Conservation (phyloP, 2,797 vertebrate species). For the Micropoecilia bifurca region DNA sequence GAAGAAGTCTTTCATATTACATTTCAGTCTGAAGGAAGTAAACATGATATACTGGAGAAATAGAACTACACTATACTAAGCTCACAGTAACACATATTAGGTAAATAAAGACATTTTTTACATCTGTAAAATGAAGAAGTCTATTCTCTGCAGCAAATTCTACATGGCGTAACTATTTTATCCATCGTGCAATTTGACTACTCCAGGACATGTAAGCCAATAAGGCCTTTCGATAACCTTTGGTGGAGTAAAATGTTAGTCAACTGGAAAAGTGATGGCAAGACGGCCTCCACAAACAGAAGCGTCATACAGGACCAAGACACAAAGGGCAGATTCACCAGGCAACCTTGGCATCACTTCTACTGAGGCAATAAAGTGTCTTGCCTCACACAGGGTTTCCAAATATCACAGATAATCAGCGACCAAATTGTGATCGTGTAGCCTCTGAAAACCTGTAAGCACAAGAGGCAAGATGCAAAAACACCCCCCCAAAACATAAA, state of each 20-base stretch:
- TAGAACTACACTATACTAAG: neutral
- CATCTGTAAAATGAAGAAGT: neutral
- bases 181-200: neutral
- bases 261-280: neutral
- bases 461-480: neutral
- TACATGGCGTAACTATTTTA: neutral
- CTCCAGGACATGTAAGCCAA: neutral
- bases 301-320: neutral
- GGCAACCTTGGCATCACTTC: neutral
- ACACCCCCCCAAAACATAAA: too few species aligned
- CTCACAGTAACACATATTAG: neutral
- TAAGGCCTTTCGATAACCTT: neutral
- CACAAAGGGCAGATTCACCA: neutral
- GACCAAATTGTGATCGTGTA: neutral
- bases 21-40: neutral
- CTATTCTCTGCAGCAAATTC: neutral
- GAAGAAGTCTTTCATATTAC: conserved; percentile 3
- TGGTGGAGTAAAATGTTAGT: neutral
- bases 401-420: conserved; percentile 5
- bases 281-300: neutral
- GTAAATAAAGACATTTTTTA: neutral
- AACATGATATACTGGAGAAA: neutral
- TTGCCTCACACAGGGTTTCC: neutral
- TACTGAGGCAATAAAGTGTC: neutral
- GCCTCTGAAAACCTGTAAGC: neutral